Evolutionary conservation across 2,888 invertebrate genomes (phyloP), one percentile per base, ranked within the genome.

Genomic region (Abrostola tripartita): DNA sequence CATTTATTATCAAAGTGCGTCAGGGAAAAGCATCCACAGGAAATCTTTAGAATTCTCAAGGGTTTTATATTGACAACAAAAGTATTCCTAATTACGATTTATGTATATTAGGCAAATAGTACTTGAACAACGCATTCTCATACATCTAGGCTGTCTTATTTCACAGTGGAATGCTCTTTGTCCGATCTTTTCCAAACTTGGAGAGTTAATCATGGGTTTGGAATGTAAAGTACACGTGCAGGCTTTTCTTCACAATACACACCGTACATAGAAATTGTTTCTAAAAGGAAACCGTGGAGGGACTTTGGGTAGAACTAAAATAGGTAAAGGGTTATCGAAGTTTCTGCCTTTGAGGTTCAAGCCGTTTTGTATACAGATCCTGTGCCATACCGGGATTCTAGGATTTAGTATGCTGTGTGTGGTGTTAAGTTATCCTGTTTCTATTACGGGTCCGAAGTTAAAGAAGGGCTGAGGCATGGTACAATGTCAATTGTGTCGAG

Each of bases 191-290:
- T 78, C 87, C 86, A 79, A 82, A 86, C 70, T 77, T 65, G 85
- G 87, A 74, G 71, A 61, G 74, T 84, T 88, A 90, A 86, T 90
- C 89, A 90, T 79, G 61, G 58, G 37, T 42, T 70, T 68, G 88
- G 90, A 86, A 90, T 89, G 87, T 73, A 61, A 62, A 60, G 69
- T 72, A 84, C 86, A 85, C 84, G 84, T 85, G 85, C 78, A 75
- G 55, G 54, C 44, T 70, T 78, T 77, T 67, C 66, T 65, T 55
- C 49, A 61, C 62, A 57, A 56, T 54, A 53, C 10, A 35, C 42
- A 5, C 38, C 56, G n/a, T 44, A 59, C 44, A 62, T 61, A 67
- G 73, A 65, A 61, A 69, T 71, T 47, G 52, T 61, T 57, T 62
- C 8, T 49, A 24, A 42, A 50, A 35, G 37, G 52, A 56, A 60